Evolutionary conservation across 2,888 invertebrate species (phyloP).

Genomic region (Oxycera nigricornis): DNA sequence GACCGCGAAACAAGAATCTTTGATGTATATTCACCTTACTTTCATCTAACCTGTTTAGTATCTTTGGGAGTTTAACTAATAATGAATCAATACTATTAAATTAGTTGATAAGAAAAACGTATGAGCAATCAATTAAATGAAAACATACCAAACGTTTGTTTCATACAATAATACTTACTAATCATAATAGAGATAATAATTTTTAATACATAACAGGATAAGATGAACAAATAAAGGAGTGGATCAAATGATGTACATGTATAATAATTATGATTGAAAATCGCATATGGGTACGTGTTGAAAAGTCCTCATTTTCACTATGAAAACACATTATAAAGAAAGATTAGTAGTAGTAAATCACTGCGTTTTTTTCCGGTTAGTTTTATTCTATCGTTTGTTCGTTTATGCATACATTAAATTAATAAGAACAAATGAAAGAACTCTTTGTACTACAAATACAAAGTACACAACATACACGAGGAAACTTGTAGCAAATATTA

Average conservation of each 20-base stretch:
- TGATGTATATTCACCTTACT: too few species aligned
- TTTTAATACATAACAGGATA: background rate
- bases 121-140: slow-evolving; percentile 27
- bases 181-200: background rate
- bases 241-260: background rate
- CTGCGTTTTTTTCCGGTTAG: too few species aligned
- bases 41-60: too few species aligned
- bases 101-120: background rate
- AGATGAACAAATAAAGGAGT: background rate
- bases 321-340: too few species aligned
- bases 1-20: too few species aligned
- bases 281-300: background rate
- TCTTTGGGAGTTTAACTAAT: background rate
- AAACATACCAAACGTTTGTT: background rate
- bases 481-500: slow-evolving; percentile 5
- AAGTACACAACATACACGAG: background rate
- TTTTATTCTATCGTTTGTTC: background rate
- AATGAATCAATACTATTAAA: background rate
- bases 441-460: background rate
- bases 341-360: too few species aligned
- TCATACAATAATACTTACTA: too few species aligned
- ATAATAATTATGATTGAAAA: background rate
- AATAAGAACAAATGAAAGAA: background rate
- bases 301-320: too few species aligned
- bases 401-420: background rate